Evolutionary conservation across 2,113 vertebrate genomes (phyloP).

Genomic region (Leptosomus discolor): DNA sequence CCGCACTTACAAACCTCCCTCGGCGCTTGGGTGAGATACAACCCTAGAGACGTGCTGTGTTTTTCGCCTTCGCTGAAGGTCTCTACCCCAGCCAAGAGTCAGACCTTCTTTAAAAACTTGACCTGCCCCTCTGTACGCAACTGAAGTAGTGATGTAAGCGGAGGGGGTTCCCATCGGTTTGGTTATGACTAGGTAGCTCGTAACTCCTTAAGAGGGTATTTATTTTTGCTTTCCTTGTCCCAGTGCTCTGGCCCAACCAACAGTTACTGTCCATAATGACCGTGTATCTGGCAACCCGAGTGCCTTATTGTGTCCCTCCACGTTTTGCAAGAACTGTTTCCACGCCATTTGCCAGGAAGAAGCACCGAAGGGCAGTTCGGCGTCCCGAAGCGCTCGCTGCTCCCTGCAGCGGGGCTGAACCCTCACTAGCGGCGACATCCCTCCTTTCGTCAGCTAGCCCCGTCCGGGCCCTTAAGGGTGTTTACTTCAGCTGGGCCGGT

Average conservation of each 20-base stretch:
- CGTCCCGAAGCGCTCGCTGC: not conserved
- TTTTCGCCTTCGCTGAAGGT: not conserved
- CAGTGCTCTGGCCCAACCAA: not conserved
- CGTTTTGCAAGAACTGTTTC: slow-evolving; percentile 1
- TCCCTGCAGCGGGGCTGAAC: not conserved
- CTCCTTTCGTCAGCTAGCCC: slow-evolving; percentile 3
- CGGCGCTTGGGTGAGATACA: not conserved
- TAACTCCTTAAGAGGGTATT: not conserved
- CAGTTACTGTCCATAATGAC: not conserved
- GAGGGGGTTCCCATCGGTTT: not conserved
- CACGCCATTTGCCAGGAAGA: not conserved
- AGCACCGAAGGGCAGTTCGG: not conserved
- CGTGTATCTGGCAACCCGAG: not conserved
- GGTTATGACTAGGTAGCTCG: not conserved
- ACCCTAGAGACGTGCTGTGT: not conserved
- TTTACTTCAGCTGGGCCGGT: not conserved
- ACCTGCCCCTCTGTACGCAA: not conserved
- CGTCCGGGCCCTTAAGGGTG: not conserved
- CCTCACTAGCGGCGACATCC: too few relatives aligned
- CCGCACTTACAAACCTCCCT: not conserved
- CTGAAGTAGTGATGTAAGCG: not conserved
- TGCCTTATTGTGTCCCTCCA: not conserved
- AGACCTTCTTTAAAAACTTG: not conserved
- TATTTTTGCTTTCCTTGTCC: not conserved
- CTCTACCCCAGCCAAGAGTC: not conserved